Evolutionary conservation across 2,113 vertebrate species (phyloP).

Genomic region (Campylomormyrus numenius): DNA sequence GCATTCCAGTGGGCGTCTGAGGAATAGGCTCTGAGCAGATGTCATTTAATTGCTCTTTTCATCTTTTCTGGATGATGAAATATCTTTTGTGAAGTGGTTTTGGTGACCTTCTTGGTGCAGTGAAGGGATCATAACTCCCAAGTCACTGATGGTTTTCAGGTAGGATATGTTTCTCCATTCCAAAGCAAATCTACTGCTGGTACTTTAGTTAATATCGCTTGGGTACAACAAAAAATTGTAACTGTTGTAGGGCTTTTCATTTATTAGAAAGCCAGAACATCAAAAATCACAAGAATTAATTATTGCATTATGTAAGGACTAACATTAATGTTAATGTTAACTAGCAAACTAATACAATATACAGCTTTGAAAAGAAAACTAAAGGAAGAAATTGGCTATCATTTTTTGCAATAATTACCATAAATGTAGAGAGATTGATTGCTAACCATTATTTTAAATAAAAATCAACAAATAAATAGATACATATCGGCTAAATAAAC

Average conservation of each 20-base stretch:
- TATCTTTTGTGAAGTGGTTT: neutral
- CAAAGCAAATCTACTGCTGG: neutral
- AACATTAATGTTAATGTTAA: neutral
- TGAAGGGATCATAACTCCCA: neutral
- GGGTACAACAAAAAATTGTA: neutral
- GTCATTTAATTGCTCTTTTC: slow-evolving; percentile 35
- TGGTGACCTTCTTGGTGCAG: neutral
- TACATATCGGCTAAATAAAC: neutral
- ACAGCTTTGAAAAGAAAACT: neutral
- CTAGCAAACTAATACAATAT: neutral
- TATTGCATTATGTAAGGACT: neutral
- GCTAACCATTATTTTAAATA: neutral
- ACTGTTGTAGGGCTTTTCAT: neutral
- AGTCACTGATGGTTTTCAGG: neutral
- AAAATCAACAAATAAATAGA: neutral
- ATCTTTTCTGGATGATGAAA: slow-evolving; percentile 7
- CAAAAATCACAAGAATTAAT: neutral
- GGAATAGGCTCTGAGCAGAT: slow-evolving; percentile 45
- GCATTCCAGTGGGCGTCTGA: slow-evolving; percentile 13
- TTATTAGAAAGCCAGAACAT: neutral
- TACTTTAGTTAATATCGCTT: neutral
- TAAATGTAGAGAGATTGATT: neutral
- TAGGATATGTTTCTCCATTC: neutral
- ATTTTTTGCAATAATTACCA: neutral
- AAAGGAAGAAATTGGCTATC: neutral